Evolutionary conservation across 1,140 invertebrate species (phyloP).

Genomic region (Berghia stephanieae): DNA sequence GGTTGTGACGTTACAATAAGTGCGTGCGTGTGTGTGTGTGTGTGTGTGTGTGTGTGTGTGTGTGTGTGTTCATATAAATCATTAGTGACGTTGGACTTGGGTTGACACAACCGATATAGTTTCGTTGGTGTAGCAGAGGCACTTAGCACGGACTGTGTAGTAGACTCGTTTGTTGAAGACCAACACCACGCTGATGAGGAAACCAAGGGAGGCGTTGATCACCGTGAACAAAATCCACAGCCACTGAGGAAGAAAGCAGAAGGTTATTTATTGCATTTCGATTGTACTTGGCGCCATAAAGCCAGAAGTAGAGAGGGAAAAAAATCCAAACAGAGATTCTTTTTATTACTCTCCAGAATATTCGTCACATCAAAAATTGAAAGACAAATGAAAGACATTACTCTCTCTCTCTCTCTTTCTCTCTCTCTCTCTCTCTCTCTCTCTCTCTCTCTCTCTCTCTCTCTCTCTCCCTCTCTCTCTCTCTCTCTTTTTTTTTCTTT

Average conservation of each 20-base stretch:
- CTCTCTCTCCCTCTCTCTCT: background rate
- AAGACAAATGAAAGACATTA: background rate
- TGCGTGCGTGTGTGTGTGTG: background rate
- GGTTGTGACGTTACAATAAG: no score
- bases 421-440: background rate
- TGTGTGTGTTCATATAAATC: background rate
- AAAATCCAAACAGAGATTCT: background rate
- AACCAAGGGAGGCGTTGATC: constrained; percentile 38
- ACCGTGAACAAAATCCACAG: constrained; percentile 37
- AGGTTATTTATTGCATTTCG: no score
- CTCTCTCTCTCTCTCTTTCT: background rate
- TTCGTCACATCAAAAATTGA: background rate
- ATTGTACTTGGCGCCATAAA: no score
- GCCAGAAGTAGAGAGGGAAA: no score
- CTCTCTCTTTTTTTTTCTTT: no score
- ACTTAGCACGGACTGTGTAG: background rate
- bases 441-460: background rate
- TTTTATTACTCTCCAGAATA: background rate
- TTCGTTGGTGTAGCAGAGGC: background rate
- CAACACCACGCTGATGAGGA: constrained; percentile 35
- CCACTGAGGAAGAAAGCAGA: background rate
- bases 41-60: background rate
- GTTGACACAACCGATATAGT: background rate
- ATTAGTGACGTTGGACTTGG: background rate
- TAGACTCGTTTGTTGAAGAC: constrained; percentile 32